A percentile compares a stretch with the other conserved stretches of the same genome.
Evolutionary conservation across 2,888 invertebrate genomes (phyloP).

Genomic region (Tipula lateralis): DNA sequence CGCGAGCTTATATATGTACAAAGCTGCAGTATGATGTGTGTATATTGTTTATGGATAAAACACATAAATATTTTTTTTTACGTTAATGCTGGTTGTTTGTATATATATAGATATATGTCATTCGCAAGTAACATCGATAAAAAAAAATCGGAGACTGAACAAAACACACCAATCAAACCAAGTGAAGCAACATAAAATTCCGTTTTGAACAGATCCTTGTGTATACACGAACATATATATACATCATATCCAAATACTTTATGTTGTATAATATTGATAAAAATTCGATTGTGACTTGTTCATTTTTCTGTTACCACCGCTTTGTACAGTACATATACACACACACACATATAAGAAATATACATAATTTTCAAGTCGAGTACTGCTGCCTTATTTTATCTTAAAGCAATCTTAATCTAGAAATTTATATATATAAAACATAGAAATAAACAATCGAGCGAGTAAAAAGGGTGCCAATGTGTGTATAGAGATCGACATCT

Average conservation of each 20-base stretch:
- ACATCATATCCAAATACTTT: neutral
- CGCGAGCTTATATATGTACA: too few relatives aligned
- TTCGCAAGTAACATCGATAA: neutral
- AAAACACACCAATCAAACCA: neutral
- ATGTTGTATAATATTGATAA: neutral
- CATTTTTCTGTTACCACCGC: neutral
- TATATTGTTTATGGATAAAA: neutral
- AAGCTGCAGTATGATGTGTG: neutral
- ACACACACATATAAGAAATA: too few relatives aligned
- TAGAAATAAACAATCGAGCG: neutral
- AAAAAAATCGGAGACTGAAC: neutral
- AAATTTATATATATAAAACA: neutral
- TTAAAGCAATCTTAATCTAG: slow-evolving; percentile 11
- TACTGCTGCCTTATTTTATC: neutral
- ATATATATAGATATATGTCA: neutral
- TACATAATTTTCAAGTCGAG: neutral
- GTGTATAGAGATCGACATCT: neutral
- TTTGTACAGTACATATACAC: too few relatives aligned
- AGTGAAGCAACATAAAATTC: neutral
- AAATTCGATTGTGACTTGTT: neutral
- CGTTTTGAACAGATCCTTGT: neutral
- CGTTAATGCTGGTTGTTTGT: too few relatives aligned
- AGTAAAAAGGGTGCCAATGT: neutral
- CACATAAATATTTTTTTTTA: too few relatives aligned
- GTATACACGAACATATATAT: neutral